phyloP scores from a whole-genome alignment of 2,113 vertebrate species.

The Etheostoma cragini region DNA sequence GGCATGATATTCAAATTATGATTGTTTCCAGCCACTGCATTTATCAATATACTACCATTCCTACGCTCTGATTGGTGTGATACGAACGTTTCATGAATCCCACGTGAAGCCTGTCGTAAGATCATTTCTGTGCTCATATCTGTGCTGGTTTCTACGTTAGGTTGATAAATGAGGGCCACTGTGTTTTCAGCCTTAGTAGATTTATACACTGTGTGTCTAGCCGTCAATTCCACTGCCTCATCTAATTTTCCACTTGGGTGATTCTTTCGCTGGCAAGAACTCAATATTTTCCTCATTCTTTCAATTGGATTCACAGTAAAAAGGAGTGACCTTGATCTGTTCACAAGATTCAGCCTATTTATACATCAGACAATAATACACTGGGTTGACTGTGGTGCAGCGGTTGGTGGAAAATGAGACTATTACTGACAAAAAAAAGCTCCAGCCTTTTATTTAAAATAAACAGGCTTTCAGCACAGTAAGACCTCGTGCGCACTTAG shows the following conservation, averaged over 20 bases:
- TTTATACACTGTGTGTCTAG: constrained; percentile 61
- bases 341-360: constrained; percentile 48
- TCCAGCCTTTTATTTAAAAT: constrained; percentile 45
- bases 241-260: constrained; percentile 46
- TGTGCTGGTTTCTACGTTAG: no score
- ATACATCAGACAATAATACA: constrained; percentile 30
- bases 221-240: constrained; percentile 52
- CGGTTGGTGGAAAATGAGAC: constrained; percentile 53
- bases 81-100: no score
- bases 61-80: no score
- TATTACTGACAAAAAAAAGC: constrained; percentile 52
- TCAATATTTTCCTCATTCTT: constrained; percentile 49
- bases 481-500: constrained; percentile 29
- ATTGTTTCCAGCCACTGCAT: no score
- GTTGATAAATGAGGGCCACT: background rate
- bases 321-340: constrained; percentile 53
- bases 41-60: no score
- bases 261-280: constrained; percentile 48
- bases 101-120: no score
- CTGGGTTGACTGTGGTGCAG: constrained; percentile 33
- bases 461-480: constrained; percentile 41
- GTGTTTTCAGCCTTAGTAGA: constrained; percentile 57
- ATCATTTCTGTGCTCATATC: no score
- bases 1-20: no score
- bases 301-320: constrained; percentile 49